Conservation (phyloP, 2,113 vertebrate genomes). For the Myiagra hebetior region DNA sequence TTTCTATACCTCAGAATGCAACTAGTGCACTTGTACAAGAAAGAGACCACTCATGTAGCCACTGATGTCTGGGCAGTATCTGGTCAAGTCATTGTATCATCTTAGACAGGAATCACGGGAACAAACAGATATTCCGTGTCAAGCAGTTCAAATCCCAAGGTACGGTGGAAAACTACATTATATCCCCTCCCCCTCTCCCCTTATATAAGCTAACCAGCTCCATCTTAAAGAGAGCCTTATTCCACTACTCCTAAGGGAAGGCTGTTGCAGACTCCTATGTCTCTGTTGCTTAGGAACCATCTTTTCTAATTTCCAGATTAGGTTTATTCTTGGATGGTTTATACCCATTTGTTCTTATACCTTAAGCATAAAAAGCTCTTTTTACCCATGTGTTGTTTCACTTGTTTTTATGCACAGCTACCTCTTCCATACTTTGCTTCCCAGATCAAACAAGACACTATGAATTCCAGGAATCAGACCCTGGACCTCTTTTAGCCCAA, state of each 20-base stretch:
- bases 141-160: not conserved
- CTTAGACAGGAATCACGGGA: not conserved
- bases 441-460: not conserved
- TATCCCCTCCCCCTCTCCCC: not conserved
- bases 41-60: not conserved
- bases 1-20: not conserved
- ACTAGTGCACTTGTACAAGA: not conserved
- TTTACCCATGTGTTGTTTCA: not conserved
- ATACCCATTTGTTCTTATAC: not conserved
- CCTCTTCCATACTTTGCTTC: not conserved
- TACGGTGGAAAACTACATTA: not conserved
- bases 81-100: not conserved
- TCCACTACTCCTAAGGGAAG: constrained; percentile 19
- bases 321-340: constrained; percentile 50
- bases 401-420: not conserved
- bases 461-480: not conserved
- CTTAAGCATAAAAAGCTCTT: not conserved
- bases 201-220: constrained; percentile 12
- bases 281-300: constrained; percentile 58
- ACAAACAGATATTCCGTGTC: rapidly evolving
- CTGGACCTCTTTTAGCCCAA: not conserved
- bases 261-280: not conserved
- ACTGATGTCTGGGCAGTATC: not conserved
- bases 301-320: constrained; percentile 33
- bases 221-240: not conserved